Evolutionary conservation across 2,797 vertebrate genomes (phyloP), one percentile per base, ranked within the genome.

Genomic region (Babyrousa celebensis): DNA sequence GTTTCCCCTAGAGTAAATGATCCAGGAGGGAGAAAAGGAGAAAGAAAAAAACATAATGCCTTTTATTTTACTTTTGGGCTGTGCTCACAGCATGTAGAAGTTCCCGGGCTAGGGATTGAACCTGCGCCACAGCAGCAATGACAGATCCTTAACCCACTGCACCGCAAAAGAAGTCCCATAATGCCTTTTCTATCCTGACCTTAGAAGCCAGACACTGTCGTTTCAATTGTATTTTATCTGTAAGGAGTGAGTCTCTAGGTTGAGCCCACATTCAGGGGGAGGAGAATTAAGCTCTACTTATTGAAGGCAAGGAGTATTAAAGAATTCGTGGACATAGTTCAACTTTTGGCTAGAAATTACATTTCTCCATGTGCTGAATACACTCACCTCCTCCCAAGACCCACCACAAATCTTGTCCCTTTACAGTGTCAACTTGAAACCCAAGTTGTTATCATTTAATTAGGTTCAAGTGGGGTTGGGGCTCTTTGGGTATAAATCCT

Each of bases 291-390:
- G 48, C 56, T 56, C 56, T 16, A 65, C 12, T 12, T 79, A 25
- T 79, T 52, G 27, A 83, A 84, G 43, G 40, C 40, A 21, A 77
- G n/a, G n/a, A 65, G 7, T 36, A 65, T 77, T 89, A 68, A 89
- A 84, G n/a, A 91, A 75, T 83, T 87, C 60, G 52, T 75, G 27
- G 68, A 77, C 62, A 20, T 79, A 89, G 18, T 89, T 92, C 18
- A 58, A 48, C 14, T 21, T 79, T 27, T 84, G 56, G 32, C 65
- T 56, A 89, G 78, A 95, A 89, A 89, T 88, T 68, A 52, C 2
- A 14, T 29, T 54, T 70, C 40, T 92, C 29, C 21, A 20, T 54
- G 29, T 82, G 77, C 77, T 60, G 40, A 92, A 68, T 92, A 60
- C 0, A 82, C 5, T 91, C 25, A 40, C 60, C 23, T 52, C 20